Base-by-base conservation (phyloP, 1,140 invertebrate species). In the Oryctes rhinoceros region DNA sequence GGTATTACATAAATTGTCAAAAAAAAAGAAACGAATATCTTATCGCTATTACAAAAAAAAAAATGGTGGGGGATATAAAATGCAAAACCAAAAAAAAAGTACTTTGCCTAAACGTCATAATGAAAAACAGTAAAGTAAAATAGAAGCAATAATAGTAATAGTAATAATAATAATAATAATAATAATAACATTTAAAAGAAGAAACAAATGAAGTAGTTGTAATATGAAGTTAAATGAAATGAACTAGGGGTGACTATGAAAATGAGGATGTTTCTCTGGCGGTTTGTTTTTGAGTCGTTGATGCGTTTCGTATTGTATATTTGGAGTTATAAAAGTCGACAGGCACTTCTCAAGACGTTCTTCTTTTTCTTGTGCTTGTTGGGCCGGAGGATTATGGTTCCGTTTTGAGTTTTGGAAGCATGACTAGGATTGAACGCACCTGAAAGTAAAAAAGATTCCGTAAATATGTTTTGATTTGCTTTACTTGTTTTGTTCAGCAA, bases 401-500 rank as follows among this genome's bases (percentile, higher is more conserved):
- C 91, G 82, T 90, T 90, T 39, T 89, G 89, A 82, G 89, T 89
- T 81, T 89, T 88, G 67, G 88, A 88, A 35, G 90, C 89, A 79
- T 89, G 89, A 86, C 90, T 90, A 81, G 91, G 91, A 88, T 89
- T 92, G 87, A 92, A 92, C 81, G 91, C 90, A 90, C 90, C 91
- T 92, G 84, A 59, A 89, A 90, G 83, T 65, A 79, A 80, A 79
- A 78, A 82, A 44, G 4, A 76, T 6, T 74, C 5, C 35, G 37
- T 6, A 62, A 10, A 10, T 20, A 18, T 20, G 20, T 30, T 30
- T 30, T 2, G 24, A 2, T 2, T 30, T 30, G 2, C 2, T 30
- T 30, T 30, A 30, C n/a, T n/a, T 30, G 24, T 2, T 30, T 30
- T 30, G 24, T 30, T 30, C 24, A 30, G 24, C 24, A 30, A 30